Evolutionary conservation across 1,140 invertebrate species (phyloP), one percentile per base, ranked within the genome.

Genomic region (Drosophila leontia): DNA sequence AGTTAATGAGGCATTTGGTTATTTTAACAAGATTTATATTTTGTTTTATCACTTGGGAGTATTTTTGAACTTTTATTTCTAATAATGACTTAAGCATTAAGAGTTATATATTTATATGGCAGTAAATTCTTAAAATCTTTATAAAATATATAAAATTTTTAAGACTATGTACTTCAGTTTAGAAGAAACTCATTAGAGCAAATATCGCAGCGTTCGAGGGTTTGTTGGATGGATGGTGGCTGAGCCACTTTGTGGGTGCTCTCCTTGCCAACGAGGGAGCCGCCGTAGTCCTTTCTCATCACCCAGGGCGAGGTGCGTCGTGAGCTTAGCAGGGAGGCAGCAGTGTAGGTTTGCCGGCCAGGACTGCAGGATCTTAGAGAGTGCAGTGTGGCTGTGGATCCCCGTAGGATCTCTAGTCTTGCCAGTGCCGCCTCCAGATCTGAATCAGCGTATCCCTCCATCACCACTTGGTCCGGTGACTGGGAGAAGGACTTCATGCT

Each of bases 371-470:
- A 88, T 8, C 74, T 65, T 1, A 70, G 47, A 0, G 84, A 83
- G 13, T 75, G 61, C 15, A 71, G 8, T 0, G 84, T 84, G 39
- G 58, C 37, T 0, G 50, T 80, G 6, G 84, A 88, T 15, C 77
- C 80, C 2, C 85, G 51, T 42, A 87, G 62, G 8, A 80, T 65
- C 15, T 83, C 62, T 0, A 88, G n/a, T 3, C 59, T 64, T 6
- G 85, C 85, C 51, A 90, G 51, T 0, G 85, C 85, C 12, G 85
- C 85, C 56, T 88, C 84, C 37, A 88, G 32, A 6, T 88, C 84
- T 15, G 47, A 68, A 23, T 92, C 80, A 11, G 74, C 68, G 7
- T 78, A 87, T 7, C 62, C 77, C 17, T 75, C 60, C 29, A 87
- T 59, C 7, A 88, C 60, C 7, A 88, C 74, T 7, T 84, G 77